Percentiles rank a stretch among this genome's conserved stretches.
phyloP scores from a whole-genome alignment of 2,113 vertebrate species.

The Prinia subflava region DNA sequence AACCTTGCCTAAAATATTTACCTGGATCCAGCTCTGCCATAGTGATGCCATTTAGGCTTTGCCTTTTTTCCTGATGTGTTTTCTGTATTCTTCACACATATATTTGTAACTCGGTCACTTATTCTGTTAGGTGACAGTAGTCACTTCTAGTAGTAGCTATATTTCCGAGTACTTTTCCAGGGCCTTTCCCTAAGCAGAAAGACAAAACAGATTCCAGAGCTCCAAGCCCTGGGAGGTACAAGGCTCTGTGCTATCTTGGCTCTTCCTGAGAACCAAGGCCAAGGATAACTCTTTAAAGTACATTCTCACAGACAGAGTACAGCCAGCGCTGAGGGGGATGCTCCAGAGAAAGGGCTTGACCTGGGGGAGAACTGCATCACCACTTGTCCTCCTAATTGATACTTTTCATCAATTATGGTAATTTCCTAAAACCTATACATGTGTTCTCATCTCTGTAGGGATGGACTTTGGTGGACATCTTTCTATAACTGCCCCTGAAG shows the following conservation, averaged over 20 bases:
- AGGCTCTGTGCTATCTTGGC: background rate
- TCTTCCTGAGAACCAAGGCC: accelerated
- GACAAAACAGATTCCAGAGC: background rate
- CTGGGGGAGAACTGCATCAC: background rate
- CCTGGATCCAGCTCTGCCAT: background rate
- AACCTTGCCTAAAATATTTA: background rate
- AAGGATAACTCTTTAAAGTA: accelerated
- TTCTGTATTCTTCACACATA: background rate
- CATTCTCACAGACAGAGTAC: background rate
- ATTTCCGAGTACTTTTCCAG: background rate
- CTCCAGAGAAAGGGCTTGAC: too few species aligned
- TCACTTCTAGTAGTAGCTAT: too few species aligned
- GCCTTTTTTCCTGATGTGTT: background rate
- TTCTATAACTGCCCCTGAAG: background rate
- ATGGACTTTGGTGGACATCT: background rate
- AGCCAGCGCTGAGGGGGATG: background rate
- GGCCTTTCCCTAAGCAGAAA: background rate
- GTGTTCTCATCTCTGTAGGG: too few species aligned
- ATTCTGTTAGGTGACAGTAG: background rate
- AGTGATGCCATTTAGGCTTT: background rate
- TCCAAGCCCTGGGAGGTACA: background rate
- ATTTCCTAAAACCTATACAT: background rate
- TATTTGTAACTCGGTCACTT: background rate
- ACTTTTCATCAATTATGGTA: background rate
- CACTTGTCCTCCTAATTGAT: background rate